Evolutionary conservation across 2,888 invertebrate genomes (phyloP).

Genomic region (Lithophane leautieri): DNA sequence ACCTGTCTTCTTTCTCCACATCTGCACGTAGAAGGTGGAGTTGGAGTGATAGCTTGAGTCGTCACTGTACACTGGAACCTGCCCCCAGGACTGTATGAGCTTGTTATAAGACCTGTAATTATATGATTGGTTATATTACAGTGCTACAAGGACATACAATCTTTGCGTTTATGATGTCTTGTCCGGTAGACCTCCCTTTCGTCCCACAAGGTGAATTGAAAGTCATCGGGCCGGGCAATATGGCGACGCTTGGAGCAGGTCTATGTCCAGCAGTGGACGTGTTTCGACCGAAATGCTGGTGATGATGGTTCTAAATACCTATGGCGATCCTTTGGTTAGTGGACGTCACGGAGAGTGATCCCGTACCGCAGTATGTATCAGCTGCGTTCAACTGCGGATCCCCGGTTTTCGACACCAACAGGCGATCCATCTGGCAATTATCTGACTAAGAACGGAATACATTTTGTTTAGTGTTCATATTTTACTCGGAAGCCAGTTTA

Average conservation of each 20-base stretch:
- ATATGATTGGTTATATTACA: slow-evolving; percentile 28
- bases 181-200: too few relatives aligned
- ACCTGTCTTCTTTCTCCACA: slow-evolving; percentile 91
- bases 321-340: slow-evolving; percentile 63
- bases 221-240: background rate
- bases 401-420: slow-evolving; percentile 89
- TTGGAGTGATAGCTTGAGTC: slow-evolving; percentile 54
- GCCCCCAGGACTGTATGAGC: slow-evolving; percentile 81
- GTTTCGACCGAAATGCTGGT: background rate
- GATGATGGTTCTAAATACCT: slow-evolving; percentile 67
- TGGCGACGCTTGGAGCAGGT: background rate
- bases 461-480: background rate
- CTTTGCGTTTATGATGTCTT: too few relatives aligned
- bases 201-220: background rate
- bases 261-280: background rate
- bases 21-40: slow-evolving; percentile 77
- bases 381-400: slow-evolving; percentile 81
- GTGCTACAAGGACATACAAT: background rate
- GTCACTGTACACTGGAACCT: slow-evolving; percentile 84
- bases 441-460: slow-evolving; percentile 78
- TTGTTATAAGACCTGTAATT: slow-evolving; percentile 81
- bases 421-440: slow-evolving; percentile 84
- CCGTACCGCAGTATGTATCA: slow-evolving; percentile 89
- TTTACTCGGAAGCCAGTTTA: background rate
- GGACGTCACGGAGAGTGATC: slow-evolving; percentile 73